Conservation (phyloP, 2,113 vertebrate species). For the Siniperca knerii region DNA sequence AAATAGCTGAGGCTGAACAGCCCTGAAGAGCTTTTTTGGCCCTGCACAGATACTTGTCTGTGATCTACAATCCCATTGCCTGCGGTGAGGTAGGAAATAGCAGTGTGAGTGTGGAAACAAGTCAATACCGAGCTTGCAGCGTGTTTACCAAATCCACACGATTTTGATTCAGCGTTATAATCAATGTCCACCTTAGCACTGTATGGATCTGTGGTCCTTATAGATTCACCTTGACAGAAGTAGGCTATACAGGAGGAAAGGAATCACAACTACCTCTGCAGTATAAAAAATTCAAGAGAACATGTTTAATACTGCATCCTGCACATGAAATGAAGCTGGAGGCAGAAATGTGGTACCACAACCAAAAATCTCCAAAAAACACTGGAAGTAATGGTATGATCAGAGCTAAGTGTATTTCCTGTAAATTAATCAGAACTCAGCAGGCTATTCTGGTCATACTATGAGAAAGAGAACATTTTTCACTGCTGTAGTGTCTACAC, state of each 20-base stretch:
- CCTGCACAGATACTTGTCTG: slow-evolving; percentile 23
- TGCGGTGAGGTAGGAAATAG: slow-evolving; percentile 53
- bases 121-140: slow-evolving; percentile 53
- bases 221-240: slow-evolving; percentile 29
- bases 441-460: neutral
- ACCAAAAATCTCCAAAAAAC: neutral
- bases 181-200: slow-evolving; percentile 45
- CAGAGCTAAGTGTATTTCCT: neutral
- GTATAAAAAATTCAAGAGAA: slow-evolving; percentile 25
- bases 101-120: slow-evolving; percentile 45
- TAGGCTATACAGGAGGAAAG: neutral
- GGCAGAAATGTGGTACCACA: neutral
- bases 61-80: slow-evolving; percentile 51
- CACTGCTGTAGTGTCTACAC: neutral
- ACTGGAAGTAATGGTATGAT: neutral
- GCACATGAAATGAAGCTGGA: slow-evolving; percentile 20
- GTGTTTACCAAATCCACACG: slow-evolving; percentile 45
- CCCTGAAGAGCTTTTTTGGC: slow-evolving; percentile 14
- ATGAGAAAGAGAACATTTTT: neutral
- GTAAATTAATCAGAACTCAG: neutral
- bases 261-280: slow-evolving; percentile 21
- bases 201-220: slow-evolving; percentile 47
- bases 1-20: slow-evolving; percentile 1
- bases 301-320: slow-evolving; percentile 6
- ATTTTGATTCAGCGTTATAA: slow-evolving; percentile 47